Evolutionary conservation across 1,140 invertebrate genomes (phyloP).

Genomic region (Leptinotarsa lineolata): DNA sequence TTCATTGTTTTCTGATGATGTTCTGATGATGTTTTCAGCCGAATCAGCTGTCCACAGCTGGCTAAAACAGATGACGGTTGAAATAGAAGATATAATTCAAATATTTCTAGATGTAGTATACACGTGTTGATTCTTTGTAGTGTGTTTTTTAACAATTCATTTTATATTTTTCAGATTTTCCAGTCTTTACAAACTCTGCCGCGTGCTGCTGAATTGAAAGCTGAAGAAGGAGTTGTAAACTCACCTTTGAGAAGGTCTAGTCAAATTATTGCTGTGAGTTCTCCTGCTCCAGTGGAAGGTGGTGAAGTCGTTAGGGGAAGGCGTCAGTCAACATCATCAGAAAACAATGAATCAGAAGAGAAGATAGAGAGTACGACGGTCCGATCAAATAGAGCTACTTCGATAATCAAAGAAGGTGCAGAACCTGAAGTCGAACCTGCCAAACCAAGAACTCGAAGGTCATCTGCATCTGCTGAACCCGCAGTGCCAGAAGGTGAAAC

Average conservation of each 20-base stretch:
- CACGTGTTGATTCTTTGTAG: too few species aligned
- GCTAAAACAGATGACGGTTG: too few species aligned
- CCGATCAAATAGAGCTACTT: conserved; percentile 15
- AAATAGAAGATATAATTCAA: too few species aligned
- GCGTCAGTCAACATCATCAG: background rate
- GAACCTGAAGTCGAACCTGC: conserved; percentile 11
- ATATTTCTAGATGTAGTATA: too few species aligned
- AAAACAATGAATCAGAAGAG: conserved; percentile 12
- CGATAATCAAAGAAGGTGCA: conserved; percentile 10
- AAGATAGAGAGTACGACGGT: background rate
- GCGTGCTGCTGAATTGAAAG: conserved; percentile 10
- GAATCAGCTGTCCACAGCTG: too few species aligned
- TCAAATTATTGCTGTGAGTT: conserved; percentile 18
- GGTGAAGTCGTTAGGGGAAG: conserved; percentile 1
- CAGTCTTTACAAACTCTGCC: background rate
- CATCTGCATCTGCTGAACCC: conserved; percentile 4
- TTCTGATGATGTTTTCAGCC: too few species aligned
- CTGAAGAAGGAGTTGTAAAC: conserved; percentile 6
- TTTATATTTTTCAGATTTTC: too few species aligned
- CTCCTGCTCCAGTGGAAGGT: background rate
- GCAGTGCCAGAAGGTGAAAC: background rate
- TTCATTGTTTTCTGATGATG: too few species aligned
- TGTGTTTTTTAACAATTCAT: too few species aligned
- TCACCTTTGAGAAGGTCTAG: conserved; percentile 22
- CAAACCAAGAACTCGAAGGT: conserved; percentile 19